Conservation (phyloP, 1,140 invertebrate genomes). For the Babylonia areolata region DNA sequence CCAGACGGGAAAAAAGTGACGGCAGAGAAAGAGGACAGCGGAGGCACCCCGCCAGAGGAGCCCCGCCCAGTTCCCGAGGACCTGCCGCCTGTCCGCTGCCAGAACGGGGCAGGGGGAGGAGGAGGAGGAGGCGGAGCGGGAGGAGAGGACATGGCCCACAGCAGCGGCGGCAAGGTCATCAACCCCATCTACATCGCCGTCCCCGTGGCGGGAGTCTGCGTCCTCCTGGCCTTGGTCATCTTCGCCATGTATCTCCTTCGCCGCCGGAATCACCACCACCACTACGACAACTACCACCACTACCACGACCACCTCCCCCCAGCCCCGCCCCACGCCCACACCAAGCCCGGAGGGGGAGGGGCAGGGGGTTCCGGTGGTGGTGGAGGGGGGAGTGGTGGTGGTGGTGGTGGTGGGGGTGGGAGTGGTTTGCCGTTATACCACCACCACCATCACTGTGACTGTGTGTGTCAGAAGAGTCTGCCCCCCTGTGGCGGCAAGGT, state of each 20-base stretch:
- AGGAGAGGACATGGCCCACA: conserved; percentile 17
- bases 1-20: not conserved
- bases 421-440: conserved; percentile 9
- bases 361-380: not conserved
- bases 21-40: not conserved
- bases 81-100: not conserved
- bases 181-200: conserved; percentile 74
- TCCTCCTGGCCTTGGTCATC: conserved; percentile 70
- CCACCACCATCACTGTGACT: conserved; percentile 47
- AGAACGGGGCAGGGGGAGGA: not conserved
- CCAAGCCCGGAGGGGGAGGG: conserved; percentile 13
- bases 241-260: conserved; percentile 72
- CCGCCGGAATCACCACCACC: conserved; percentile 58
- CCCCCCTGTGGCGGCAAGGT: conserved; percentile 51
- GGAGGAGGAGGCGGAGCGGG: not conserved
- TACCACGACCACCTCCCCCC: conserved; percentile 54
- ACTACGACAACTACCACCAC: conserved; percentile 57
- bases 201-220: conserved; percentile 71
- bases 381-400: not conserved
- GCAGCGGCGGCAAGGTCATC: conserved; percentile 53
- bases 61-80: not conserved
- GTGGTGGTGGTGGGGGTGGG: not conserved
- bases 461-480: conserved; percentile 42
- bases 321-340: conserved; percentile 34
- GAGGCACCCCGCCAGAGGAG: not conserved